Evolutionary conservation across 2,888 invertebrate genomes (phyloP).

Genomic region (Suillia variegata): DNA sequence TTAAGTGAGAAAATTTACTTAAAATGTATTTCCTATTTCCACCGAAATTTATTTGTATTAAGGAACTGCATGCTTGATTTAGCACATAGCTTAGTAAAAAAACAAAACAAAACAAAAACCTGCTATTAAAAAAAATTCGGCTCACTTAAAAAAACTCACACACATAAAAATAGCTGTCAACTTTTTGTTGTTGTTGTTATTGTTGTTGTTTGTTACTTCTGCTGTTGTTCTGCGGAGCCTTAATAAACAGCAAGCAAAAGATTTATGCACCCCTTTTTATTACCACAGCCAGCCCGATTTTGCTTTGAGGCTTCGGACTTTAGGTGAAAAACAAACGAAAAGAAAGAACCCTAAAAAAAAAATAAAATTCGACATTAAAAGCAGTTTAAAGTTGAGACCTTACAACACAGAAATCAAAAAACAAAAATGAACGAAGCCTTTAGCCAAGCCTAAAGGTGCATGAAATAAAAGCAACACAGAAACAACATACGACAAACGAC

Average conservation of each 20-base stretch:
- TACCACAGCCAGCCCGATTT: neutral
- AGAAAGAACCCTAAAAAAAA: neutral
- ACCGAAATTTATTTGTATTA: too few species aligned
- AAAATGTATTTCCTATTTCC: neutral
- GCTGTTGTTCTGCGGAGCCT: too few species aligned
- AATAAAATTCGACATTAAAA: neutral
- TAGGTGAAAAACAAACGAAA: neutral
- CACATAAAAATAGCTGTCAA: constrained; percentile 15
- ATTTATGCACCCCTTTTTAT: constrained; percentile 14
- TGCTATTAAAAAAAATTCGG: too few species aligned
- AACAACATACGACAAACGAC: neutral
- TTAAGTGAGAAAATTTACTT: neutral
- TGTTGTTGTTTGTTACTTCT: too few species aligned
- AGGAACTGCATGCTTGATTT: constrained; percentile 21
- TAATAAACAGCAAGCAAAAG: constrained; percentile 8
- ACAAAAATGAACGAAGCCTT: too few species aligned
- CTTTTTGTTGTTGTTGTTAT: constrained; percentile 10
- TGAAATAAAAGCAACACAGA: neutral
- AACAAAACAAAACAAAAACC: neutral
- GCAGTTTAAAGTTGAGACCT: neutral
- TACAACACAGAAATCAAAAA: too few species aligned
- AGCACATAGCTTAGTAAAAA: constrained; percentile 11
- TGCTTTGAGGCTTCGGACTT: neutral
- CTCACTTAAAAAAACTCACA: constrained; percentile 1
- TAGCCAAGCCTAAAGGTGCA: neutral